Base-by-base conservation (phyloP, 2,113 vertebrate species). In the Pavo muticus region DNA sequence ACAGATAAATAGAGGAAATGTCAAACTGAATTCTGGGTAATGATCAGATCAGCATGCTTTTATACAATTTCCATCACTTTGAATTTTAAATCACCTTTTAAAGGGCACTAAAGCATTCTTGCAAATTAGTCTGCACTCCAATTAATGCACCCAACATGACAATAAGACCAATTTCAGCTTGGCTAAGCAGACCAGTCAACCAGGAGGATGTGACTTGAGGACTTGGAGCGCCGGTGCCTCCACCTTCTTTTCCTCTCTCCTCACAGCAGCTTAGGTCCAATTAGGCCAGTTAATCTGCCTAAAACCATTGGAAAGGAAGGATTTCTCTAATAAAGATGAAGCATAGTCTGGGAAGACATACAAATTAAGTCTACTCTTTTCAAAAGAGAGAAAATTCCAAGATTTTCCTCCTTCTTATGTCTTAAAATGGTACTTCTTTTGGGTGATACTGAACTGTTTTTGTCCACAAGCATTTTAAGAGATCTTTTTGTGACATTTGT, bases 51-150 rank as follows among this genome's bases (percentile, higher is more conserved):
- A 98, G 98, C 98, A 98, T 97, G 98, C 98, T 98, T 98, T 97
- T 97, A 98, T 98, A 98, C 98, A 98, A 98, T 98, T 99, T 98
- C 98, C 98, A 98, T 98, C 98, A 98, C 98, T 99, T 98, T 99
- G 98, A 99, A 99, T 99, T 99, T 98, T 98, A 99, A 99, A 99
- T 99, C 98, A 98, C 98, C 98, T 98, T 99, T 98, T 99, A 99
- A 99, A 99, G 98, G 98, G 98, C 98, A 99, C 98, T 96, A 98
- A 98, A 98, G 97, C 98, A 98, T 98, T 98, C 98, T 98, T 98
- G 98, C 98, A 99, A 99, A 99, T 99, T 99, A 99, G 98, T 98
- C 98, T 98, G 97, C 98, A 98, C 98, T 98, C 98, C 99, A 99
- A 99, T 99, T 99, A 99, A 99, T 98, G 97, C 98, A 98, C 98